Base-by-base conservation (phyloP, 2,797 vertebrate species). In the Acanthurus leucopareius region DNA sequence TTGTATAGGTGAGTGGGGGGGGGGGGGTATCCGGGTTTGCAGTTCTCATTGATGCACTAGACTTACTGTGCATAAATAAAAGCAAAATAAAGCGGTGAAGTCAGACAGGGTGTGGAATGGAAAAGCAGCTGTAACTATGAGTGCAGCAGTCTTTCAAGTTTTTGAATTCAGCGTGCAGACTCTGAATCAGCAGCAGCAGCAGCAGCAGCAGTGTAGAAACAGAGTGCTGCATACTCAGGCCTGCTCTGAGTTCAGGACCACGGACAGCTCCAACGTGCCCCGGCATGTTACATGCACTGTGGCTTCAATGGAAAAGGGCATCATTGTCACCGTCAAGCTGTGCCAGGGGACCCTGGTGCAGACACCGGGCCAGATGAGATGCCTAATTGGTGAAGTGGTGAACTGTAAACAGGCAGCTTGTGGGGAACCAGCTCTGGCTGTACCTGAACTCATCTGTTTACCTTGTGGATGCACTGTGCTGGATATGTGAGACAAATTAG, bases 191-290 rank as follows among this genome's bases (percentile, higher is more conserved):
- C 57, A 49, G 38, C 38, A 40, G 38, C 38, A 40, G 25, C 25
- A 25, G 25, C 25, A 25, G 25, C 25, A 25, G 25, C 25, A 25
- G 25, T 25, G 25, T 25, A 40, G 38, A 10, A 40, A 40, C 38
- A 10, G 38, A 69, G 62, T 15, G 54, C 82, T 73, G 81, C 72
- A 73, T 8, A 45, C 64, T 35, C 45, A 40, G 80, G 69, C 66
- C 79, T 45, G 72, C 68, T 64, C 49, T 45, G 35, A 42, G 63
- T 86, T 93, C 95, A 96, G 94, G 44, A 95, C 94, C 94, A 77
- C 10, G 92, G 95, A 94, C 90, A 95, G 95, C 86, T 89, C 87
- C n/a, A 25, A 71, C 73, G 52, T 67, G 86, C 22, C 80, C 77
- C 7, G 71, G 65, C 78, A 69, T 13, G 79, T 76, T 75, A 10